Conservation (phyloP, 2,797 vertebrate genomes). For the Buceros bicornis region DNA sequence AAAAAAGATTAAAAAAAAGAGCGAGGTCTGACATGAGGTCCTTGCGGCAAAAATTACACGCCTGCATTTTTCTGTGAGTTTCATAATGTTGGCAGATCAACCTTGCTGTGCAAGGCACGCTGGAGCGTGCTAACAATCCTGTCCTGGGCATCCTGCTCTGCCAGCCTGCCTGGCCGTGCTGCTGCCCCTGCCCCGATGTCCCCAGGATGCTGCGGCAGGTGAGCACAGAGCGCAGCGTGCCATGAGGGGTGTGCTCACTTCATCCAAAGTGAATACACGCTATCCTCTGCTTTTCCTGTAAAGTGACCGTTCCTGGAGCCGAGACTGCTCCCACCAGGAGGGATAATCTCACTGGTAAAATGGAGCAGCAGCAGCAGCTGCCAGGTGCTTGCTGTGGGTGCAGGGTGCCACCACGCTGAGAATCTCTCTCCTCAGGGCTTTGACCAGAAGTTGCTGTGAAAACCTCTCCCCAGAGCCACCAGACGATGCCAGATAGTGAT, state of each 20-base stretch:
- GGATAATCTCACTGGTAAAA: accelerated
- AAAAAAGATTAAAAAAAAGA: background rate
- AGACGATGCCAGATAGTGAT: accelerated
- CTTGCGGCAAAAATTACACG: background rate
- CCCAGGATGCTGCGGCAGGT: background rate
- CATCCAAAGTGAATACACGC: background rate
- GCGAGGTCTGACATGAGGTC: background rate
- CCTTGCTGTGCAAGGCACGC: background rate
- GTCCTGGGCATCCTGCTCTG: background rate
- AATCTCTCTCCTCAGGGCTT: background rate
- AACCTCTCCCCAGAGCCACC: background rate
- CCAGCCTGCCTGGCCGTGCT: background rate
- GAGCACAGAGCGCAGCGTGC: background rate
- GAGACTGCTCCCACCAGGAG: background rate
- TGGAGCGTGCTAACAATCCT: accelerated
- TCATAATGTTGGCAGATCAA: background rate
- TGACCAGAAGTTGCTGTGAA: background rate
- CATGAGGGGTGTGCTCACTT: background rate
- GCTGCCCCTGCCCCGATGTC: background rate
- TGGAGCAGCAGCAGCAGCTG: background rate
- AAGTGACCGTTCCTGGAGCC: background rate
- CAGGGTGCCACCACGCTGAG: background rate
- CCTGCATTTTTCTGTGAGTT: background rate
- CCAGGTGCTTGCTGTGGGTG: accelerated
- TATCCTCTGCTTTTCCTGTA: background rate